These are phyloP conservation scores for Dione vanillae DNA, from an alignment of 2,888 invertebrate species.

Conservation along the genomic window DNA sequence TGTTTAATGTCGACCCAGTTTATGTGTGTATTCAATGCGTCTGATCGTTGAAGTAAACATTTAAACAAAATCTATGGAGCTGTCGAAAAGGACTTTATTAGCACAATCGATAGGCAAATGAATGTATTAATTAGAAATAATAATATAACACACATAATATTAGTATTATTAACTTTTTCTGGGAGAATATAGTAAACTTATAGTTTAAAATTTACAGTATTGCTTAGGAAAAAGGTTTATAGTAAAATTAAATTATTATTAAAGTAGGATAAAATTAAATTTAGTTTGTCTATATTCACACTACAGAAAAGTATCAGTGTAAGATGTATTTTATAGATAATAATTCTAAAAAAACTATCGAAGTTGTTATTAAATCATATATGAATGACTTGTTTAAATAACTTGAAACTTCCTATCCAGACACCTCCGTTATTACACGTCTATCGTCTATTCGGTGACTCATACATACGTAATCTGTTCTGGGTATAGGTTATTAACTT, in stretches of 20 bases:
- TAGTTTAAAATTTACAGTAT: neutral
- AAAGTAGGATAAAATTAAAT: neutral
- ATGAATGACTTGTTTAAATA: slow-evolving; percentile 47
- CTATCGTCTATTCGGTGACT: slow-evolving; percentile 57
- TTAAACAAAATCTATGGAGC: slow-evolving; percentile 25
- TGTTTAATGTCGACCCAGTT: slow-evolving; percentile 70
- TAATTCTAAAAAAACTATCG: slow-evolving; percentile 9
- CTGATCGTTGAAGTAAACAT: slow-evolving; percentile 53
- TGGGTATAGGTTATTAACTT: slow-evolving; percentile 51
- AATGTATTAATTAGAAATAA: neutral
- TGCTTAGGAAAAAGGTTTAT: neutral
- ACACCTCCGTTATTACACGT: slow-evolving; percentile 51
- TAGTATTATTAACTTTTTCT: neutral
- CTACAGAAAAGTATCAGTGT: neutral
- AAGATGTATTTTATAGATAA: slow-evolving; percentile 19
- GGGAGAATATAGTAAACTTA: neutral
- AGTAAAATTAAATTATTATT: neutral
- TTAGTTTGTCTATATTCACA: neutral
- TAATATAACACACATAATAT: neutral
- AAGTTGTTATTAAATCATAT: slow-evolving; percentile 43
- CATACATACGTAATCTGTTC: slow-evolving; percentile 54
- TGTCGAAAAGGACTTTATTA: too few relatives aligned
- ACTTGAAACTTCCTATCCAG: slow-evolving; percentile 49
- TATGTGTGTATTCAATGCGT: slow-evolving; percentile 52
- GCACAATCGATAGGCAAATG: too few relatives aligned